A percentile compares a stretch with the other conserved stretches of the same genome.
Evolutionary conservation across 1,140 invertebrate genomes (phyloP).

Genomic region (Drosophila micromelanica): DNA sequence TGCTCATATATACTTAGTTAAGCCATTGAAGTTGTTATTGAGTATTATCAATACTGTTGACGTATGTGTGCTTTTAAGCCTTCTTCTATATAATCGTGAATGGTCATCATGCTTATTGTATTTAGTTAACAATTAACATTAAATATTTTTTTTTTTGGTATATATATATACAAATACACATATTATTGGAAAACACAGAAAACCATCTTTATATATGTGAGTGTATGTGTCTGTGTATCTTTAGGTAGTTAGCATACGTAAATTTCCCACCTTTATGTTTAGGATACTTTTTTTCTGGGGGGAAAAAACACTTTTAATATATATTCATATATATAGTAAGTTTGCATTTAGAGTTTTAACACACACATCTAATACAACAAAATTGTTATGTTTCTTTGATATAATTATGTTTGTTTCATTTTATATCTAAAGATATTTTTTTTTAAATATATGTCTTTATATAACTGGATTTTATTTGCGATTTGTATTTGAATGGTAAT

Average conservation of each 20-base stretch:
- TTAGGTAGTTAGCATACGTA: conserved; percentile 40
- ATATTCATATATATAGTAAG: conserved; percentile 4
- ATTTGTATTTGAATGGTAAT: conserved; percentile 48
- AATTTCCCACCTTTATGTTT: conserved; percentile 30
- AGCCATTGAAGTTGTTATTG: conserved; percentile 19
- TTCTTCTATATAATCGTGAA: conserved; percentile 33
- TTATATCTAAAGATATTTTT: conserved; percentile 48
- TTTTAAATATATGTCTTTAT: conserved; percentile 46
- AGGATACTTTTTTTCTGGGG: conserved; percentile 13
- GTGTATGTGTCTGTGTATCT: conserved; percentile 8
- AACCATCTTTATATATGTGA: conserved; percentile 63
- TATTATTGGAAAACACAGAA: conserved; percentile 77
- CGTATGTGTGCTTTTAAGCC: conserved; percentile 22
- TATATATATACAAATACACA: conserved; percentile 56
- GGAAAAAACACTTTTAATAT: conserved; percentile 45
- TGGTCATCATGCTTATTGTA: conserved; percentile 74
- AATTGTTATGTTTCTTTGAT: conserved; percentile 52
- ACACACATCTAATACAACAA: conserved; percentile 73
- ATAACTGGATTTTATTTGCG: conserved; percentile 60
- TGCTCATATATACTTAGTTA: conserved; percentile 13
- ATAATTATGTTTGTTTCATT: conserved; percentile 41
- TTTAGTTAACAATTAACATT: conserved; percentile 76
- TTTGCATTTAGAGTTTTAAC: conserved; percentile 34
- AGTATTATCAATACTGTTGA: conserved; percentile 65
- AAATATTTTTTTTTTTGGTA: conserved; percentile 35